Conservation (phyloP, 2,888 invertebrate genomes). For the Tiliacea citrago region DNA sequence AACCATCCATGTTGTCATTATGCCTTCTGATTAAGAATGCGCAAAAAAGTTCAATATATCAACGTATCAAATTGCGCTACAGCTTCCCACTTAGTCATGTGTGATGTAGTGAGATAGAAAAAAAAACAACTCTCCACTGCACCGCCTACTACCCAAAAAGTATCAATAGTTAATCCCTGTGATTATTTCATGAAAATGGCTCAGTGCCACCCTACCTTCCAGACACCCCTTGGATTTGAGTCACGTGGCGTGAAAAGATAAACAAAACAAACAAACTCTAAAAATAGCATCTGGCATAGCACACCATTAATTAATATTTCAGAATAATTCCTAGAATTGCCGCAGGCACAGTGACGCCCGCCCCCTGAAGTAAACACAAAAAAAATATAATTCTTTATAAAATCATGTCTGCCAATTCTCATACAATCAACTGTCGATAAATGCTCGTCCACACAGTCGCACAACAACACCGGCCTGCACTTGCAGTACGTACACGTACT, state of each 20-base stretch:
- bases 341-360: no score
- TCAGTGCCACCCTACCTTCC: not conserved
- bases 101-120: not conserved
- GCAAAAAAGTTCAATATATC: not conserved
- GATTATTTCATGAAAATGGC: not conserved
- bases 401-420: no score
- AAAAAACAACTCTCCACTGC: no score
- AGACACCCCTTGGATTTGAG: no score
- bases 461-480: not conserved
- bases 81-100: not conserved
- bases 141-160: not conserved
- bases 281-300: not conserved
- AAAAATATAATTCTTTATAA: no score
- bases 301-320: not conserved
- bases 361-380: no score
- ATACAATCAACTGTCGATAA: no score
- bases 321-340: not conserved
- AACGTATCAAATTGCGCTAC: not conserved
- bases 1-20: constrained; percentile 19
- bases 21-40: not conserved
- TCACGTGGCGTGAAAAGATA: not conserved
- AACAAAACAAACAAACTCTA: not conserved
- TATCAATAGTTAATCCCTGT: not conserved
- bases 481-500: not conserved
- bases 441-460: not conserved